Evolutionary conservation across 2,888 invertebrate species (phyloP).

Genomic region (Gisinianus flammeolus): DNA sequence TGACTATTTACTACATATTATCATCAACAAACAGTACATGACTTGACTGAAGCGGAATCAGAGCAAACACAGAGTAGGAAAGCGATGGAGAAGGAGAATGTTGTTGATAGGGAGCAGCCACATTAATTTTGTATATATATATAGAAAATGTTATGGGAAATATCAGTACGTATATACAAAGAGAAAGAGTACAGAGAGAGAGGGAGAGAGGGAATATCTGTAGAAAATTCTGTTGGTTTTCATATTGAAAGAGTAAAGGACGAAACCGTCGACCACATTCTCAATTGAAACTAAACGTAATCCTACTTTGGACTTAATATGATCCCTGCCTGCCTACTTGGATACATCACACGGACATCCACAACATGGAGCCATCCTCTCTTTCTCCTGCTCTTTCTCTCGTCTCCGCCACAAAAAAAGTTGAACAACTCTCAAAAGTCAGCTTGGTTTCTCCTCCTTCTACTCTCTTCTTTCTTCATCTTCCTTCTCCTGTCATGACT

Average conservation of each 20-base stretch:
- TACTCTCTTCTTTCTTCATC: background rate
- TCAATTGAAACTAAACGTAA: conserved; percentile 10
- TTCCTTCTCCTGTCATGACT: background rate
- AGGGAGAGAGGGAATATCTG: background rate
- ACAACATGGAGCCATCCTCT: no score
- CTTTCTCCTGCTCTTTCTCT: background rate
- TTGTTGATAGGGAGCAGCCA: no score
- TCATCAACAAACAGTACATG: no score
- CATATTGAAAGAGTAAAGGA: background rate
- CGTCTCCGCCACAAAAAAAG: conserved; percentile 1
- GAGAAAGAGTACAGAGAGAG: background rate
- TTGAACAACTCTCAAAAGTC: conserved; percentile 8
- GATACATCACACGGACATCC: conserved; percentile 10
- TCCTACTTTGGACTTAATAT: conserved; percentile 19
- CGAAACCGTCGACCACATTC: background rate
- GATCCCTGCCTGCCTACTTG: conserved; percentile 6
- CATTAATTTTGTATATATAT: no score
- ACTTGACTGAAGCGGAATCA: no score
- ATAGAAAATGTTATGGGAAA: no score
- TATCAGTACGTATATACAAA: no score
- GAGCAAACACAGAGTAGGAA: no score
- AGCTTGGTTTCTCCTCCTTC: background rate
- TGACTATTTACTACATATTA: no score
- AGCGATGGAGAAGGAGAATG: no score
- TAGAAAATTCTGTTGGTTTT: background rate